Conservation (phyloP, 2,888 invertebrate genomes). For the Cyaniris semiargus region DNA sequence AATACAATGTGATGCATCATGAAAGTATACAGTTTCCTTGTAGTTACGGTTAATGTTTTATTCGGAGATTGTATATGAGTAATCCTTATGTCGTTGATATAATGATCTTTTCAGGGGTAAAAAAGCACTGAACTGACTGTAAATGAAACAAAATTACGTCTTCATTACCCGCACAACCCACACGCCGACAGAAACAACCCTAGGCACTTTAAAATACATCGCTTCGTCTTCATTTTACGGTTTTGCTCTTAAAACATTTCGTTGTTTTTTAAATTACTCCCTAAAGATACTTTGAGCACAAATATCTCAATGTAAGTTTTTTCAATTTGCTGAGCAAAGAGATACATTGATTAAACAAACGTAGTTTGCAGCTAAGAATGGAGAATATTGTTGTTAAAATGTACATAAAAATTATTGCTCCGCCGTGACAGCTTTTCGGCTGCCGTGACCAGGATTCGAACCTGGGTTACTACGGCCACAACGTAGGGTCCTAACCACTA, state of each 20-base stretch:
- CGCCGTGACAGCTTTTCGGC: constrained; percentile 55
- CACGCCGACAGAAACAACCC: not conserved
- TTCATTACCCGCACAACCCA: constrained; percentile 2
- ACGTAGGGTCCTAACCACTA: constrained; percentile 89
- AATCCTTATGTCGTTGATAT: not conserved
- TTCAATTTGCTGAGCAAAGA: no score
- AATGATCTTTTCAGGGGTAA: not conserved
- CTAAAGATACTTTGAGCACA: not conserved
- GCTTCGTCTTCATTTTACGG: not conserved
- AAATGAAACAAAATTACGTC: not conserved
- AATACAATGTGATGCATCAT: no score
- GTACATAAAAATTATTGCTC: constrained; percentile 44
- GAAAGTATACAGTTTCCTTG: not conserved
- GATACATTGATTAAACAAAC: no score
- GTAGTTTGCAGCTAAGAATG: not conserved
- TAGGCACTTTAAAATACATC: not conserved
- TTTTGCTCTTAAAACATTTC: not conserved
- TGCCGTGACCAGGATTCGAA: constrained; percentile 87
- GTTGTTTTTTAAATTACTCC: not conserved
- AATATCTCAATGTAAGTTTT: no score
- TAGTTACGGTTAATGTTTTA: not conserved
- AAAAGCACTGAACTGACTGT: not conserved
- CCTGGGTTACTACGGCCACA: constrained; percentile 89
- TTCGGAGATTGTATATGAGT: not conserved
- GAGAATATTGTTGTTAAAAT: not conserved